These are phyloP conservation scores for Coboldia fuscipes DNA, from an alignment of 1,140 invertebrate species.

Conservation along the genomic window DNA sequence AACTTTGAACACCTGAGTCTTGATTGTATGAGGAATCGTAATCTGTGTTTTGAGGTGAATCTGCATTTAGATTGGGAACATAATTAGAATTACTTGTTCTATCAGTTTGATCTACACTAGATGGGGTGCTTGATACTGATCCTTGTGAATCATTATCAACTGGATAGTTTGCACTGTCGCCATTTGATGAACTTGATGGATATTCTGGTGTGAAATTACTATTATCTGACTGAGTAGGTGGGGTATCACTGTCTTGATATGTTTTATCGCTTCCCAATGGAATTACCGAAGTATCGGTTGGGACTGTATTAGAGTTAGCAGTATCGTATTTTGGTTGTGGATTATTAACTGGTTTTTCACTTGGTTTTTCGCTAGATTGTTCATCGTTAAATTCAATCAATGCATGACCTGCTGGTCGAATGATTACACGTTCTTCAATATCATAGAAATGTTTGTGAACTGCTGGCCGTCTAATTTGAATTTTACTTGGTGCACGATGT, in stretches of 20 bases:
- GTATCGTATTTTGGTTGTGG: conserved; percentile 1
- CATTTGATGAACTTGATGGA: background rate
- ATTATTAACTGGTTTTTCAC: conserved; percentile 31
- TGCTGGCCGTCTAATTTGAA: conserved; percentile 34
- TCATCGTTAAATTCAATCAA: conserved; percentile 34
- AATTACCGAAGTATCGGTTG: conserved; percentile 7
- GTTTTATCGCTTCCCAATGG: background rate
- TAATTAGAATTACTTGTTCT: too few species aligned
- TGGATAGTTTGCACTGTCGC: background rate
- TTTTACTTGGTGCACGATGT: too few species aligned
- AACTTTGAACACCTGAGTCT: background rate
- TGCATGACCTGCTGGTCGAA: conserved; percentile 36
- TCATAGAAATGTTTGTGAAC: conserved; percentile 44
- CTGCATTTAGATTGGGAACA: conserved; percentile 4
- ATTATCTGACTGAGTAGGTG: background rate
- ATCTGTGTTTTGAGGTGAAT: conserved; percentile 1
- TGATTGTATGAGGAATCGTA: background rate
- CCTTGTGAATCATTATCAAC: conserved; percentile 2
- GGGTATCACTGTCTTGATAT: background rate
- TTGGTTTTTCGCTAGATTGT: too few species aligned
- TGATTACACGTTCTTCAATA: conserved; percentile 35
- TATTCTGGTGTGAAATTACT: background rate
- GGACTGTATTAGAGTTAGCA: conserved; percentile 1
- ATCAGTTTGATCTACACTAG: conserved; percentile 2
- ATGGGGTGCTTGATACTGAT: conserved; percentile 5